Conservation (phyloP, 2,113 vertebrate species). For the Barbus barbus region DNA sequence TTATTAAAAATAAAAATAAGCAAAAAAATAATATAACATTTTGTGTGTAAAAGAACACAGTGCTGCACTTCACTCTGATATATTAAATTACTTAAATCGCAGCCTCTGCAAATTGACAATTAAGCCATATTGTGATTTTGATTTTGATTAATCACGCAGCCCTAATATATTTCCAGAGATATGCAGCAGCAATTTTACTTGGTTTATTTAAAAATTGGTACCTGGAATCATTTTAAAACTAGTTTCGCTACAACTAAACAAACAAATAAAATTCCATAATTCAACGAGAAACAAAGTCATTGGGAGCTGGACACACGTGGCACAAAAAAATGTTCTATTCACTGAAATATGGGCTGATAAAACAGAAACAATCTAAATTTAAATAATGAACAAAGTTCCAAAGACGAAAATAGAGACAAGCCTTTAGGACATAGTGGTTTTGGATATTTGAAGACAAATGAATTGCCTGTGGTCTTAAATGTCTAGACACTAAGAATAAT, state of each 20-base stretch:
- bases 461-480: conserved; percentile 6
- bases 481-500: conserved; percentile 3
- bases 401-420: conserved; percentile 4
- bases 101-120: too few relatives aligned
- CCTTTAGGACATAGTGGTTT: conserved; percentile 17
- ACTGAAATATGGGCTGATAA: neutral
- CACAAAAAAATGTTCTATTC: neutral
- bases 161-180: neutral
- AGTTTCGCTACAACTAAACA: neutral
- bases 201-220: neutral
- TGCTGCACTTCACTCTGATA: too few relatives aligned
- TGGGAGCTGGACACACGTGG: neutral
- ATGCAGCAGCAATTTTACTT: neutral
- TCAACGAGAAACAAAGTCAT: neutral
- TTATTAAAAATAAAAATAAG: too few relatives aligned
- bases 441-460: conserved; percentile 5
- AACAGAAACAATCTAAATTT: conserved; percentile 22
- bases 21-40: too few relatives aligned
- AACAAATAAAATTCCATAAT: neutral
- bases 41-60: too few relatives aligned
- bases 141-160: neutral
- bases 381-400: too few relatives aligned
- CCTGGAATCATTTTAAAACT: neutral
- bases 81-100: too few relatives aligned
- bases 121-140: too few relatives aligned